Evolutionary conservation across 2,888 invertebrate genomes (phyloP), one percentile per base, ranked within the genome.

Genomic region (Strigamia crassipes): DNA sequence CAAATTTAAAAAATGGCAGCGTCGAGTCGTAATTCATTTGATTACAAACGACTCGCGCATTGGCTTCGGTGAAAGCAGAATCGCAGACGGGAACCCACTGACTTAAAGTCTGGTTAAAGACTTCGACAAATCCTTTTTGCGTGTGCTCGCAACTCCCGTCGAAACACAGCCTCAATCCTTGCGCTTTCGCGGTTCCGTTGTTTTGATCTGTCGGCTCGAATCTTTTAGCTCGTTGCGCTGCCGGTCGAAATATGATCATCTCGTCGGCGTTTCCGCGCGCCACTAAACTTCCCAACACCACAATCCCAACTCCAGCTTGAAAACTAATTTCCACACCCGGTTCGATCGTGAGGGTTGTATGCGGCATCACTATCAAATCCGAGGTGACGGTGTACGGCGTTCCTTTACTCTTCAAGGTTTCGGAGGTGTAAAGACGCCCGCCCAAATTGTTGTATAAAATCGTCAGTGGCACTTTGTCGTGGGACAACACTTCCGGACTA

Each of bases 71-170:
- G 87, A 99, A 99, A 83, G 96, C 91, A 77, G 91, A 91, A 88
- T 99, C 99, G 88, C 99, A 99, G 89, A 98, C 93, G 0, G 99
- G 96, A 46, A 97, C 94, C 96, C 97, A 98, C 86, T 98, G 97
- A 21, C 96, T 90, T 0, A 97, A 97, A 1, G 99, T 99, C 85
- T 91, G 91, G 86, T 99, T 99, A 87, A 94, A 99, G 86, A 96
- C 94, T 89, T 99, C 97, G 83, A 99, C 88, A 86, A 97, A 99
- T 6, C 98, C 98, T 90, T 94, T 93, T 85, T 91, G 91, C 0
- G 61, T 73, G 0, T n/a, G 13, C 4, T 38, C 61, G 61, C 80
- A 73, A 18, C 61, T 27, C 10, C 73, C 73, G 12, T 73, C 15
- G n/a, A 73, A 27, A 31, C 73, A 73, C 31, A 73, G 73, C 23